Evolutionary conservation across 2,888 invertebrate genomes (phyloP).

Genomic region (Epirrita christyi): DNA sequence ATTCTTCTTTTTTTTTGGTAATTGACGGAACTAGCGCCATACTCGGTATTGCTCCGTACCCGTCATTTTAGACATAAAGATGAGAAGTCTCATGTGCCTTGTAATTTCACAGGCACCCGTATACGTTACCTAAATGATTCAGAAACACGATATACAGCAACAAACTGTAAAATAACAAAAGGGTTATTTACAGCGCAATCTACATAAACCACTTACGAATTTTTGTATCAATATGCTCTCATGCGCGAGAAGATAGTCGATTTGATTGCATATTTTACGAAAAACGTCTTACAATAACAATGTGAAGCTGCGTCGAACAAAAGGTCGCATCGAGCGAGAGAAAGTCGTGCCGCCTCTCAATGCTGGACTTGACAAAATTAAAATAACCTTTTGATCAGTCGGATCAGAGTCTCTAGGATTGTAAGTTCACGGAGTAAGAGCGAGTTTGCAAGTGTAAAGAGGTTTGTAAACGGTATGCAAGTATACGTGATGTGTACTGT

Average conservation of each 20-base stretch:
- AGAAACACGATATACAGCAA: background rate
- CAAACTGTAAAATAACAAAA: conserved; percentile 1
- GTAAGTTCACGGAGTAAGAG: conserved; percentile 10
- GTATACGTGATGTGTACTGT: conserved; percentile 34
- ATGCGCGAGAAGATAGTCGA: conserved; percentile 30
- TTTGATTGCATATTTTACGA: conserved; percentile 41
- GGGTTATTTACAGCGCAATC: conserved; percentile 5
- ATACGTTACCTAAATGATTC: too few species aligned
- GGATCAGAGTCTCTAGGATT: background rate
- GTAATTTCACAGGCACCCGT: too few species aligned
- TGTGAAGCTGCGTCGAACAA: conserved; percentile 44
- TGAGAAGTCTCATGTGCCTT: too few species aligned
- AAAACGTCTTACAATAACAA: conserved; percentile 44
- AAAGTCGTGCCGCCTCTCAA: conserved; percentile 37
- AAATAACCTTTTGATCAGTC: conserved; percentile 1
- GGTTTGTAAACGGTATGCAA: conserved; percentile 5
- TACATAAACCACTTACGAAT: conserved; percentile 22
- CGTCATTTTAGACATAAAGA: too few species aligned
- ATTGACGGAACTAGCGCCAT: too few species aligned
- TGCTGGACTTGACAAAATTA: conserved; percentile 32
- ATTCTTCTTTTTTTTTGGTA: too few species aligned
- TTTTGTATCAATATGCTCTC: conserved; percentile 28
- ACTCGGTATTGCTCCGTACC: too few species aligned
- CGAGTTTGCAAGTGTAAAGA: background rate
- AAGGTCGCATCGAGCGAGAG: conserved; percentile 42